Evolutionary conservation across 2,113 vertebrate species (phyloP), one percentile per base, ranked within the genome.

Genomic region (Tachysurus fulvidraco): DNA sequence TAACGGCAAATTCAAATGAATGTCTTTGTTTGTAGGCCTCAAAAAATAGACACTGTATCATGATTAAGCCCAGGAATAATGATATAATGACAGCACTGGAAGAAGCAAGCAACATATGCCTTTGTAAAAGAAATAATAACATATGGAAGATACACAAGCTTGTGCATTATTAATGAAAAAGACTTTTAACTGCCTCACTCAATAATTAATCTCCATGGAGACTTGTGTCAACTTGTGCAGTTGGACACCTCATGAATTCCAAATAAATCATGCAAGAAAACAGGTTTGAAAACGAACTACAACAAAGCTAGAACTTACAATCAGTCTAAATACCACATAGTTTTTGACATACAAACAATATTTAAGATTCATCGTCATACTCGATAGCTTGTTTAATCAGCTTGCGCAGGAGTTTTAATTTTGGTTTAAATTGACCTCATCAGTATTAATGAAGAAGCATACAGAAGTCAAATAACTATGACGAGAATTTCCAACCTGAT

Each of bases 191-290:
- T 88, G 92, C 93, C 91, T 93, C 92, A 84, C 93, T 95, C 91
- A 94, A 95, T 95, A 94, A 95, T 95, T 95, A 89, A 95, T 95
- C 93, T 91, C 94, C 92, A 92, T 92, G 90, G 93, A 94, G 93
- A 95, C 86, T 86, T 91, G 89, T 94, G 93, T 93, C 94, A 95
- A 93, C 92, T 92, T 90, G 91, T 93, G 91, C 88, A 89, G 91
- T 90, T 90, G 93, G 93, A 94, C 94, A 93, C 92, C 89, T 94
- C 92, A 94, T 95, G 93, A 94, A 94, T 95, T 94, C 93, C 93
- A 95, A 95, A 95, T 93, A 93, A 88, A 93, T 94, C 92, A 94
- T 93, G 92, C 92, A 94, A 28, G 74, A 54, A 78, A 54, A 19
- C 6, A 59, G 4, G 28, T 79, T 79, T 19, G 28, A 94, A 94